A percentile compares a stretch with the other conserved stretches of the same genome.
Conservation (phyloP, 2,888 invertebrate species). For the Zonitis immaculata region DNA sequence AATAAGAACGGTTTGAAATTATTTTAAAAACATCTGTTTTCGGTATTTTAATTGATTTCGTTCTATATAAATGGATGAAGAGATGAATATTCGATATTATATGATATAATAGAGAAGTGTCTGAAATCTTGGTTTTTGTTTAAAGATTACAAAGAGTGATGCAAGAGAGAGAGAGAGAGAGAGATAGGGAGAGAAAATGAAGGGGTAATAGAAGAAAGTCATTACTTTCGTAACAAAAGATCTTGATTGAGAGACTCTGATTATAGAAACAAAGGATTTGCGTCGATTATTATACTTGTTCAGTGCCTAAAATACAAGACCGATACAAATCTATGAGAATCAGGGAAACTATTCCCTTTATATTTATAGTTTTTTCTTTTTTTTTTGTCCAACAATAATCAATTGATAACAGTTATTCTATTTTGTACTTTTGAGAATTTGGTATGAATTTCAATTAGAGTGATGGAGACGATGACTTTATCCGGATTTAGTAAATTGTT, state of each 20-base stretch:
- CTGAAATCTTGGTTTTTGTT: not conserved
- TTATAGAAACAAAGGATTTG: slow-evolving; percentile 19
- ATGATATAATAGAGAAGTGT: not conserved
- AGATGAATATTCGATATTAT: not conserved
- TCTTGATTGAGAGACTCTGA: slow-evolving; percentile 20
- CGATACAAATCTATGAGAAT: not conserved
- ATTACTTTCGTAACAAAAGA: slow-evolving; percentile 19
- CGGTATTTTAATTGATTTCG: not conserved
- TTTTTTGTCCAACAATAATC: not conserved
- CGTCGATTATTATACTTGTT: slow-evolving; percentile 12
- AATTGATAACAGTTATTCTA: too few relatives aligned
- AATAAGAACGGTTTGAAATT: too few relatives aligned
- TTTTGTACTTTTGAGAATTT: too few relatives aligned
- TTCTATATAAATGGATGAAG: not conserved
- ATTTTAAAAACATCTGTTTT: not conserved
- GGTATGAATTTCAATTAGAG: not conserved
- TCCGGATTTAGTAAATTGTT: not conserved
- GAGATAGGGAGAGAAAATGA: too few relatives aligned
- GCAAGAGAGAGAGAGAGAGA: slow-evolving; percentile 7
- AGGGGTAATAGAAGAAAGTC: slow-evolving; percentile 17
- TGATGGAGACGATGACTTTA: not conserved
- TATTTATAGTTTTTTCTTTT: too few relatives aligned
- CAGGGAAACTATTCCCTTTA: too few relatives aligned
- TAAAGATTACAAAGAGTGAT: slow-evolving; percentile 9
- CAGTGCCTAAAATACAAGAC: not conserved